A percentile compares a stretch with the other conserved stretches of the same genome.
Conservation (phyloP, 2,113 vertebrate genomes). For the Okapia johnstoni region DNA sequence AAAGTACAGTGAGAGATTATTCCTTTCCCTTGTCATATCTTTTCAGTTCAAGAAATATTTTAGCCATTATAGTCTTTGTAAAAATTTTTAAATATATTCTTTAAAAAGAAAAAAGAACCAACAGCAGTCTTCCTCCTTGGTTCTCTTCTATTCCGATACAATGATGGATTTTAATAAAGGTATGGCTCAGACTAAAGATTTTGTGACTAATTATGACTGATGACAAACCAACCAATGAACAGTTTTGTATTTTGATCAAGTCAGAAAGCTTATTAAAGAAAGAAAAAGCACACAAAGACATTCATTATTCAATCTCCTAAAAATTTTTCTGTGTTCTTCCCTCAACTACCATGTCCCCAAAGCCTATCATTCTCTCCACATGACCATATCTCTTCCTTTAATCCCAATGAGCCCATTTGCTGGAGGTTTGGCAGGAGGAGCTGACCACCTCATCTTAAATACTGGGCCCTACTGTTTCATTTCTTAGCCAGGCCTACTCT, state of each 20-base stretch:
- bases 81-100: not conserved
- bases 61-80: not conserved
- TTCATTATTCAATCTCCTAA: not conserved
- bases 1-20: not conserved
- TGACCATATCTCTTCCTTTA: not conserved
- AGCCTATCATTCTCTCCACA: not conserved
- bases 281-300: not conserved
- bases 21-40: not conserved
- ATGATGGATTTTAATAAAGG: not conserved
- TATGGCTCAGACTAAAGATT: not conserved
- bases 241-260: not conserved
- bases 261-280: conserved; percentile 9
- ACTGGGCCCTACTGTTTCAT: not conserved
- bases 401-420: not conserved
- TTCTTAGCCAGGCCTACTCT: not conserved
- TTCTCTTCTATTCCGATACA: not conserved
- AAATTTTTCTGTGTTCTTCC: not conserved
- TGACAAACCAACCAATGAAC: not conserved
- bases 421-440: not conserved
- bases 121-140: not conserved
- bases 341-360: not conserved
- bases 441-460: not conserved
- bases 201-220: not conserved
- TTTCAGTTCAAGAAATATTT: conserved; percentile 19
- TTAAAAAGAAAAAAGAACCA: not conserved